phyloP scores from a whole-genome alignment of 2,888 invertebrate species.

The Panorpa germanica region DNA sequence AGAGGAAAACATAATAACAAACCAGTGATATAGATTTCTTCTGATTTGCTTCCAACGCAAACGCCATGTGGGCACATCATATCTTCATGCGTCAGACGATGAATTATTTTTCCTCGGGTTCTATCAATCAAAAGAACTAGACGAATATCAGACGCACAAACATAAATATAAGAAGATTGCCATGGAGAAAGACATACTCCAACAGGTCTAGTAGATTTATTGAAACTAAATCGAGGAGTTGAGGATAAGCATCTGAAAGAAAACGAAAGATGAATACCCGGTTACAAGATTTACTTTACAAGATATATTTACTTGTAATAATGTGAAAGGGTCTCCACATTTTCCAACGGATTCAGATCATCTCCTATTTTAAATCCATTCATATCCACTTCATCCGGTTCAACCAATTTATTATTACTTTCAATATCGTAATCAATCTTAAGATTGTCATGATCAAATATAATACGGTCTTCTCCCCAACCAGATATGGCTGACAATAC shows the following conservation, averaged over 20 bases:
- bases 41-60: slow-evolving; percentile 32
- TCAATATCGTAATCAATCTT: slow-evolving; percentile 28
- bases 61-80: slow-evolving; percentile 43
- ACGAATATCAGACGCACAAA: slow-evolving; percentile 7
- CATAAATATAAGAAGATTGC: slow-evolving; percentile 20
- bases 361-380: slow-evolving; percentile 23
- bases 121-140: slow-evolving; percentile 21
- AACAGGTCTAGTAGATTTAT: slow-evolving; percentile 39
- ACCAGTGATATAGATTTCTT: slow-evolving; percentile 42
- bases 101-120: slow-evolving; percentile 29
- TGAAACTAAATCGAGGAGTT: slow-evolving; percentile 32
- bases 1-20: background rate
- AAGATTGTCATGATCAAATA: slow-evolving; percentile 35
- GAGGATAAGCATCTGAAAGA: slow-evolving; percentile 28
- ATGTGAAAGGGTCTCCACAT: slow-evolving; percentile 24
- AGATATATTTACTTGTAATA: slow-evolving; percentile 26
- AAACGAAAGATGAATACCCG: background rate
- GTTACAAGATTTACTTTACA: background rate
- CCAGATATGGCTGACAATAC: slow-evolving; percentile 33
- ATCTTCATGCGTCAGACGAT: slow-evolving; percentile 29
- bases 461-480: slow-evolving; percentile 32
- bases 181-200: slow-evolving; percentile 47
- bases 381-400: slow-evolving; percentile 31
- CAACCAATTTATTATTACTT: slow-evolving; percentile 26
- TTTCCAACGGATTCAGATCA: slow-evolving; percentile 28